Percentiles rank a stretch among this genome's conserved stretches.
Conservation (phyloP, 2,797 vertebrate genomes). For the Tragelaphus eurycerus region DNA sequence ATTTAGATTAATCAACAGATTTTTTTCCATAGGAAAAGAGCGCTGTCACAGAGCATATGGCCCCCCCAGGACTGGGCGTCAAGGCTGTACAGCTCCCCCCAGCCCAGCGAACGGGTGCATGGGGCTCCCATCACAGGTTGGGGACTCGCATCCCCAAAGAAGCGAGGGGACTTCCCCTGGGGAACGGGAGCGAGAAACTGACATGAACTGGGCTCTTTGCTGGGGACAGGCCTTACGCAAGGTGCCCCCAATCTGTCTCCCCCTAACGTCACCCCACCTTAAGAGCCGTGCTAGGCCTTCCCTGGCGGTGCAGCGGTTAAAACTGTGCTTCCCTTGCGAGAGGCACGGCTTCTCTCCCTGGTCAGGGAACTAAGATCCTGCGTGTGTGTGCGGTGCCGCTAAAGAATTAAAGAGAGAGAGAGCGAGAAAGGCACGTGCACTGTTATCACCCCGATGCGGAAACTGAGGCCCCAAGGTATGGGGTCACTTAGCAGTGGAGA, state of each 20-base stretch:
- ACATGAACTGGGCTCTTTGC: not conserved
- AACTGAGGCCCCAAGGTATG: not conserved
- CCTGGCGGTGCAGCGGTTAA: not conserved
- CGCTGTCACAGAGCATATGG: not conserved
- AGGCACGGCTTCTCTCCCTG: not conserved
- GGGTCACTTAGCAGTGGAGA: too few species aligned
- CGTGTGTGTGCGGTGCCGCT: fast-evolving
- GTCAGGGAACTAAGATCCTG: not conserved
- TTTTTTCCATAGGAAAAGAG: not conserved
- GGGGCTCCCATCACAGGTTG: fast-evolving
- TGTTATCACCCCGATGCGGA: fast-evolving
- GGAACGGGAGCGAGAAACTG: not conserved
- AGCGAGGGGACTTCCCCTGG: not conserved
- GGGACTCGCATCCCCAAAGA: fast-evolving
- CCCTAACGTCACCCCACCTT: not conserved
- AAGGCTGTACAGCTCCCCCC: not conserved
- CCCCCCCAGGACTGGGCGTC: not conserved
- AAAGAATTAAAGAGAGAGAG: fast-evolving
- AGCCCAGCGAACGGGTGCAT: not conserved
- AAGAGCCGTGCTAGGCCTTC: fast-evolving
- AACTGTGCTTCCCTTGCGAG: fast-evolving
- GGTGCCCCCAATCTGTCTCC: not conserved
- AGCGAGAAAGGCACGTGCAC: fast-evolving
- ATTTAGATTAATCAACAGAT: not conserved
- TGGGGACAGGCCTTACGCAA: too few species aligned